phyloP scores from a whole-genome alignment of 2,888 invertebrate genomes.

The Lottia gigantea region DNA sequence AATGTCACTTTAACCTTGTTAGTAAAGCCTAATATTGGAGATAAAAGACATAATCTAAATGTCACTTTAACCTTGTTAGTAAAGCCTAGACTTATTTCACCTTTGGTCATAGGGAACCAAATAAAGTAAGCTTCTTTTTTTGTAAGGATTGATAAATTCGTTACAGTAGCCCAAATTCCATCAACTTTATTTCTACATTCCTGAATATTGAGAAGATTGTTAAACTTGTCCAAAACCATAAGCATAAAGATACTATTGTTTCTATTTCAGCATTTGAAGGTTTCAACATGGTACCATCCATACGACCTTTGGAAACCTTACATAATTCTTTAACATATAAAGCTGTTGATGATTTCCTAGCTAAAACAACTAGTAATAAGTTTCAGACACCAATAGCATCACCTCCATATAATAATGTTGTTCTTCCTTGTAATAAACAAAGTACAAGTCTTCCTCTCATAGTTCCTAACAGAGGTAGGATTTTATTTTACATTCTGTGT shows the following conservation, averaged over 20 bases:
- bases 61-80: no score
- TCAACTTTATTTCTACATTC: not conserved
- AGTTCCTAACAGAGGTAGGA: constrained; percentile 15
- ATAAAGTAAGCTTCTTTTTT: not conserved
- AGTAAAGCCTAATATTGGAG: no score
- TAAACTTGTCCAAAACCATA: not conserved
- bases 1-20: no score
- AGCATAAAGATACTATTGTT: not conserved
- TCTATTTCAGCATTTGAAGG: constrained; percentile 47
- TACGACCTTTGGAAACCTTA: constrained; percentile 94
- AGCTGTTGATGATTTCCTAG: constrained; percentile 89
- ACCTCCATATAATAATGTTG: constrained; percentile 33
- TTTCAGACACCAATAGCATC: constrained; percentile 54
- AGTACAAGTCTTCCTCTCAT: not conserved
- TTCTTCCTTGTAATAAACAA: constrained; percentile 22
- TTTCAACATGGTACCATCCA: constrained; percentile 81
- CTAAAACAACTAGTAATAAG: constrained; percentile 78
- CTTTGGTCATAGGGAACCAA: no score
- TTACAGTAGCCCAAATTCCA: not conserved
- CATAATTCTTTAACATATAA: constrained; percentile 95
- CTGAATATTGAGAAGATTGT: not conserved
- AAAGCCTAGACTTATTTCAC: no score
- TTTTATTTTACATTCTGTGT: no score
- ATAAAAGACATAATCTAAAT: no score
- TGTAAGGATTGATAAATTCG: not conserved